A percentile compares a stretch with the other conserved stretches of the same genome.
Evolutionary conservation across 2,113 vertebrate species (phyloP).

Genomic region (Arothron firmamentum): DNA sequence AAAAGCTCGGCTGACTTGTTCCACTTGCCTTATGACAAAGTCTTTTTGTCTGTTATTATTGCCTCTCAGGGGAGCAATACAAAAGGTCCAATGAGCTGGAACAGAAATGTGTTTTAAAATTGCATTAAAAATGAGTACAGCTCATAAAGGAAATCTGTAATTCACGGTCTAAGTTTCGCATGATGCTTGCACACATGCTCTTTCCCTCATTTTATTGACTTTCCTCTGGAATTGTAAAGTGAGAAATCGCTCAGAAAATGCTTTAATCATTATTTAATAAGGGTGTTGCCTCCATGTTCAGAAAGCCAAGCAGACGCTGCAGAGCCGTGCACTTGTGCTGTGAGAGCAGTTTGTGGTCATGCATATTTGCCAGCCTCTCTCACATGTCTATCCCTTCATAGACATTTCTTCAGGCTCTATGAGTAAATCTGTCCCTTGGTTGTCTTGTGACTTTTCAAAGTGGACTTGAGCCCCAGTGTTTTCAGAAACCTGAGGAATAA

Average conservation of each 20-base stretch:
- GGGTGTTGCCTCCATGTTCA: not conserved
- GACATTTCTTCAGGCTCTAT: constrained; percentile 43
- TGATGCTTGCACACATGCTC: too few species aligned
- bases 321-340: not conserved
- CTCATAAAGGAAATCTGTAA: too few species aligned
- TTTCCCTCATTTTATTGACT: not conserved
- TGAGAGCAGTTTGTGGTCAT: constrained; percentile 4
- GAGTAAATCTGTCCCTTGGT: constrained; percentile 58
- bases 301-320: not conserved
- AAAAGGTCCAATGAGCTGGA: constrained; percentile 5
- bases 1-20: not conserved
- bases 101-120: too few species aligned
- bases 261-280: too few species aligned
- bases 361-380: constrained; percentile 25
- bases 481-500: constrained; percentile 45
- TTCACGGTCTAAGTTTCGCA: too few species aligned
- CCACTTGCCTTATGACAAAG: not conserved
- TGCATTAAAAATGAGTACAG: too few species aligned
- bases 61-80: not conserved
- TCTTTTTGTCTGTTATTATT: not conserved
- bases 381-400: constrained; percentile 30
- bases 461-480: constrained; percentile 42
- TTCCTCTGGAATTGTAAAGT: not conserved
- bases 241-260: too few species aligned
- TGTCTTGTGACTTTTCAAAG: constrained; percentile 73